Evolutionary conservation across 2,888 invertebrate genomes (phyloP).

Genomic region (Laothoe populi): DNA sequence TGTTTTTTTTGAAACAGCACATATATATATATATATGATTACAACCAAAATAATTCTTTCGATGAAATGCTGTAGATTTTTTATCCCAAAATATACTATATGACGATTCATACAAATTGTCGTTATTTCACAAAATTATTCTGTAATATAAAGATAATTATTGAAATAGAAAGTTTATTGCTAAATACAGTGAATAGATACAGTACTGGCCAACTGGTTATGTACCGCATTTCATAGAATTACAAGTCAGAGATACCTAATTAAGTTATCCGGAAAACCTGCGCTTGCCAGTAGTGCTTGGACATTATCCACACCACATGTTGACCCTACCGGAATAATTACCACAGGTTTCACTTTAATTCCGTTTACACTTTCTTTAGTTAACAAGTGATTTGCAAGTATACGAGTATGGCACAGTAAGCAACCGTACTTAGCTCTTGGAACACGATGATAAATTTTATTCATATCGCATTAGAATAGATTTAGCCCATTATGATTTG

Average conservation of each 20-base stretch:
- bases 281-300: slow-evolving; percentile 42
- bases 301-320: slow-evolving; percentile 36
- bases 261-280: slow-evolving; percentile 54
- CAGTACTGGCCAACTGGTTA: slow-evolving; percentile 30
- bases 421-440: not conserved
- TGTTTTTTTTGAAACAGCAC: too few relatives aligned
- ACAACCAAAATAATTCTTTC: too few relatives aligned
- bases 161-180: slow-evolving; percentile 28
- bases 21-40: too few relatives aligned
- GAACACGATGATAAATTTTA: too few relatives aligned
- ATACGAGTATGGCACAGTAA: not conserved
- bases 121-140: not conserved
- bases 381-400: slow-evolving; percentile 31
- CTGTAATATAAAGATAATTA: not conserved
- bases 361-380: slow-evolving; percentile 35
- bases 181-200: slow-evolving; percentile 16
- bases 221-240: slow-evolving; percentile 34
- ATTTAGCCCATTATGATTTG: too few relatives aligned
- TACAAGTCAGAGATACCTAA: slow-evolving; percentile 45
- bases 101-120: not conserved
- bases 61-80: too few relatives aligned
- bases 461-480: too few relatives aligned
- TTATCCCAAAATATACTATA: too few relatives aligned
- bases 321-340: slow-evolving; percentile 33
- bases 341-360: slow-evolving; percentile 32